phyloP scores from a whole-genome alignment of 2,888 invertebrate species.

The Julus scanicus region DNA sequence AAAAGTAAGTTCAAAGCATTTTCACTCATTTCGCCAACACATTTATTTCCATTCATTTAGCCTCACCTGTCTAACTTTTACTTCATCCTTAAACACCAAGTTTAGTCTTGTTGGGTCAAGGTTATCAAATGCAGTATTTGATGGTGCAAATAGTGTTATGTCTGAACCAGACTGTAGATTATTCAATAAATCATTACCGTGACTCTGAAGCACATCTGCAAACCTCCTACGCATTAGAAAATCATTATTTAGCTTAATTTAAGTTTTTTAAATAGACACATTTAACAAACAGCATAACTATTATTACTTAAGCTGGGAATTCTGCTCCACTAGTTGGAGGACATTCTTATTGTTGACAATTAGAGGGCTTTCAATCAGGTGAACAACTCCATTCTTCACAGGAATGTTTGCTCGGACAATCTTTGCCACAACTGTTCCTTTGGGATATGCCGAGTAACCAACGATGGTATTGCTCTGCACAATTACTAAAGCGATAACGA shows the following conservation, averaged over 20 bases:
- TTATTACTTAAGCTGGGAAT: conserved; percentile 50
- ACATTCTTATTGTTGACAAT: conserved; percentile 93
- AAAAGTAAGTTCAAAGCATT: background rate
- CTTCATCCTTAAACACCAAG: conserved; percentile 23
- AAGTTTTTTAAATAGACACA: background rate
- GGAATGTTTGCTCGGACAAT: conserved; percentile 91
- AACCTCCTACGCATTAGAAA: background rate
- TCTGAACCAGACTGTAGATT: background rate
- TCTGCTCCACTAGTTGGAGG: conserved; percentile 73
- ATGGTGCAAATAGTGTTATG: conserved; percentile 85
- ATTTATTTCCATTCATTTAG: background rate
- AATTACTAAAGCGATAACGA: conserved; percentile 74
- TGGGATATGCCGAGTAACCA: conserved; percentile 71
- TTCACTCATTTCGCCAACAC: background rate
- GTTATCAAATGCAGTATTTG: conserved; percentile 81
- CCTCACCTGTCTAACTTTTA: conserved; percentile 50
- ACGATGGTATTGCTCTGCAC: conserved; percentile 82
- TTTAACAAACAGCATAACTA: background rate
- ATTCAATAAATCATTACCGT: background rate
- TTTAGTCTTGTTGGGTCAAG: conserved; percentile 3
- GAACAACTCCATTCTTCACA: conserved; percentile 90
- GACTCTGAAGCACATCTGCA: background rate
- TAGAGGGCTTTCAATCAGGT: conserved; percentile 89
- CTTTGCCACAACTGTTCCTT: conserved; percentile 87
- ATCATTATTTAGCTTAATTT: background rate